phyloP scores from a whole-genome alignment of 2,797 vertebrate species.

The Dicrostonyx torquatus region DNA sequence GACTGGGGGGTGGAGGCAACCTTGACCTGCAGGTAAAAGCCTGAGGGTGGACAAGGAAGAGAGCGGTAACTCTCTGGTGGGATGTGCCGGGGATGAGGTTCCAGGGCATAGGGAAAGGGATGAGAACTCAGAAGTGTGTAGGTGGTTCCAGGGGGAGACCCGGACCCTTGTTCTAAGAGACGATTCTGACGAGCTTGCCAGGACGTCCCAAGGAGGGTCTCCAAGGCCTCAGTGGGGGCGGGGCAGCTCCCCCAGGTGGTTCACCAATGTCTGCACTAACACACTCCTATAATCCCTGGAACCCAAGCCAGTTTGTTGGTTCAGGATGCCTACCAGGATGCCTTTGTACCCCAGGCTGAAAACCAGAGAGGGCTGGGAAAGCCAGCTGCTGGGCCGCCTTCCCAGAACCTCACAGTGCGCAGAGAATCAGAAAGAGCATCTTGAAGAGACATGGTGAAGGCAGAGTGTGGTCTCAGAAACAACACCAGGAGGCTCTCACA shows the following conservation, averaged over 20 bases:
- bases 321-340: rapidly evolving
- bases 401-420: not conserved
- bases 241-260: not conserved
- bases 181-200: rapidly evolving
- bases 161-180: rapidly evolving
- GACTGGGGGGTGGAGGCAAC: not conserved
- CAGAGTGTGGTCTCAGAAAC: rapidly evolving
- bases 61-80: not conserved
- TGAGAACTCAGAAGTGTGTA: not conserved
- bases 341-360: not conserved
- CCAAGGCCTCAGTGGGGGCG: not conserved
- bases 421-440: not conserved
- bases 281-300: not conserved
- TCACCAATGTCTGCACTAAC: not conserved
- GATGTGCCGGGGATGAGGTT: not conserved
- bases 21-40: not conserved
- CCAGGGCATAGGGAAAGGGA: not conserved
- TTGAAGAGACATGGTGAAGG: not conserved
- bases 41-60: not conserved
- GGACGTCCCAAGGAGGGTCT: rapidly evolving
- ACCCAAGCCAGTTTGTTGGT: not conserved
- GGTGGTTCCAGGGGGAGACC: not conserved
- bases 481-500: rapidly evolving
- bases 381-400: not conserved
- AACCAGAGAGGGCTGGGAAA: not conserved